phyloP scores from a whole-genome alignment of 2,797 vertebrate species.

The Poeciliopsis gracilis region DNA sequence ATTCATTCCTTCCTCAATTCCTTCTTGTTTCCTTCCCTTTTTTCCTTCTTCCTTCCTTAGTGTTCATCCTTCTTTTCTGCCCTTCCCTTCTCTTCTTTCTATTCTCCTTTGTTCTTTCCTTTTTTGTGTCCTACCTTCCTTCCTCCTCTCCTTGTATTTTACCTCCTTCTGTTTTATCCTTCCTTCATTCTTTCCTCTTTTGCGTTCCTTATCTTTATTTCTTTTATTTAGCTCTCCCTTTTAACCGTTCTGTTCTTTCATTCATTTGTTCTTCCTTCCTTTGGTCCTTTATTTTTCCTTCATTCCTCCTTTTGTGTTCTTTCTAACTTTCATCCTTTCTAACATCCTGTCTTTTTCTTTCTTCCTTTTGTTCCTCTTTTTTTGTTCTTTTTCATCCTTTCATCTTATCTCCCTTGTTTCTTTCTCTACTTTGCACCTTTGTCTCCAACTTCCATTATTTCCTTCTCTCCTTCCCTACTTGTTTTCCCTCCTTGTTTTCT shows the following conservation, averaged over 20 bases:
- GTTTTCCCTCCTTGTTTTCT: neutral
- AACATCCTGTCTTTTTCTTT: no score
- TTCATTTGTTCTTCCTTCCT: no score
- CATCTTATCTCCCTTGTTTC: neutral
- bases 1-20: neutral
- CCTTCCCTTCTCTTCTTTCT: neutral
- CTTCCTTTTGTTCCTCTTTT: no score
- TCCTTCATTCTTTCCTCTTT: neutral
- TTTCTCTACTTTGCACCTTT: neutral
- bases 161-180: no score
- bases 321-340: neutral
- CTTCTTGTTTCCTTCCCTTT: neutral
- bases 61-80: no score
- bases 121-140: neutral
- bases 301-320: neutral
- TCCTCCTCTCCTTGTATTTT: neutral
- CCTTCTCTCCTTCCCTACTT: neutral
- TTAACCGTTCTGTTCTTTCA: no score
- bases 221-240: no score
- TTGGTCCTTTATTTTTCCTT: no score
- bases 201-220: neutral
- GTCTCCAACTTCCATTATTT: neutral
- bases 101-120: neutral
- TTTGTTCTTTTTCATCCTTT: neutral
- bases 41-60: neutral